Base-by-base conservation (phyloP, 2,888 invertebrate genomes). In the Microctonus hyperodae region DNA sequence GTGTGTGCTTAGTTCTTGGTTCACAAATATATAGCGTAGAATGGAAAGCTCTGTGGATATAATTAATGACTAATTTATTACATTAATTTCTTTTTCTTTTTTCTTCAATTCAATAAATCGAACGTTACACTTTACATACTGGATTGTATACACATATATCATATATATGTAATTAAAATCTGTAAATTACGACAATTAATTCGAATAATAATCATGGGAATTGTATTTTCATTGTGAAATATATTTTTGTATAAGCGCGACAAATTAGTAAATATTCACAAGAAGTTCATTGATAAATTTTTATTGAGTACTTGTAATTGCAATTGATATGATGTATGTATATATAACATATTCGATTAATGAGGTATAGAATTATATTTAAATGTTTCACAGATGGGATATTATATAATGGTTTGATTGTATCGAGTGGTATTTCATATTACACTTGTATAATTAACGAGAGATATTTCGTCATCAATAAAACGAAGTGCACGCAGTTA, bases 381-480 rank as follows among this genome's bases (percentile, higher is more conserved):
- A 2, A 31, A 44, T 44, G 16, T 7, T 44, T 7, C 7, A 16
- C 33, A n/a, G 7, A 20, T 2, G 3, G 3, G 7, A 20, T 2
- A 31, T 55, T 55, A 31, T 55, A 33, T 31, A 58, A 44, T 9
- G 11, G 16, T 31, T 60, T 60, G 48, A 60, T 31, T 40, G n/a
- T 60, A 60, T 48, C 31, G 59, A 33, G 33, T 53, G 35, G 25
- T 16, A 62, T 62, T 58, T 65, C 63, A 67, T 58, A 37, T n/a
- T n/a, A 64, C 31, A 44, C 56, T 59, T 61, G 53, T 4, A 44
- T n/a, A n/a, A n/a, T 16, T 16, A 44, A 44, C 6, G 16, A 16
- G 33, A 55, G 37, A 28, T 35, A 71, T 67, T 60, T 53, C 22
- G 66, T 16, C 66, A 72, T 73, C 71, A 71, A 71, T 70, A 69